Base-by-base conservation (phyloP, 1,140 invertebrate species). In the Temnothorax curvispinosus region DNA sequence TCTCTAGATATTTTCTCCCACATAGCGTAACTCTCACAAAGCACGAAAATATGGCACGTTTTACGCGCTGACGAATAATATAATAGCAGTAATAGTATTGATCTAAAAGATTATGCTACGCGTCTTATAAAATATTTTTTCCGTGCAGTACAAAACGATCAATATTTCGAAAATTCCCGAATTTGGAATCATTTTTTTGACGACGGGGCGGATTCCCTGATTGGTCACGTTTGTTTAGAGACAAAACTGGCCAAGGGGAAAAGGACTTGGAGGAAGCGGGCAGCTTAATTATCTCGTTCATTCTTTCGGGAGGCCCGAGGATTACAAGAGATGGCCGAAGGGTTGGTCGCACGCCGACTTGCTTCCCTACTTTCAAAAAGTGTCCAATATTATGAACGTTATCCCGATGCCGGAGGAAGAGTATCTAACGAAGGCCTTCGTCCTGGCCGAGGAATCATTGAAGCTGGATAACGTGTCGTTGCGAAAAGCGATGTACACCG, bases 281-380 rank as follows among this genome's bases (percentile, higher is more conserved):
- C 96, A 97, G 89, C 95, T 97, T 1, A 97, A 97, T 93, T 97
- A 96, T 90, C 94, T 97, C 67, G 94, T 97, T 1, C 97, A 97
- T 87, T 97, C 96, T 7, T 96, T 96, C 82, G 97, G 97, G 0
- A 93, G 95, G 35, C 95, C 95, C 0, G 93, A 96, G 13, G 97
- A 97, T 89, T 97, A 96, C 88, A 95, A 96, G 18, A 86, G 90
- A 21, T 97, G 97, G 97, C 95, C 96, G 2, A 94, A 90, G 3
- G 95, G 96, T 21, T 97, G 97, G 97, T 95, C 96, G 0, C 93
- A 94, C 50, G 91, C 95, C 7, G 95, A 96, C 47, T 91, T 97
- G 11, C 94, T 95, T 58, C 95, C 96, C 0, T 96, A 96, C 74
- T 96, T 96, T 78, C 93, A 94, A 78, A 93, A 94, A 80, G 96